Base-by-base conservation (phyloP, 2,888 invertebrate genomes). In the Entomobrya proxima region DNA sequence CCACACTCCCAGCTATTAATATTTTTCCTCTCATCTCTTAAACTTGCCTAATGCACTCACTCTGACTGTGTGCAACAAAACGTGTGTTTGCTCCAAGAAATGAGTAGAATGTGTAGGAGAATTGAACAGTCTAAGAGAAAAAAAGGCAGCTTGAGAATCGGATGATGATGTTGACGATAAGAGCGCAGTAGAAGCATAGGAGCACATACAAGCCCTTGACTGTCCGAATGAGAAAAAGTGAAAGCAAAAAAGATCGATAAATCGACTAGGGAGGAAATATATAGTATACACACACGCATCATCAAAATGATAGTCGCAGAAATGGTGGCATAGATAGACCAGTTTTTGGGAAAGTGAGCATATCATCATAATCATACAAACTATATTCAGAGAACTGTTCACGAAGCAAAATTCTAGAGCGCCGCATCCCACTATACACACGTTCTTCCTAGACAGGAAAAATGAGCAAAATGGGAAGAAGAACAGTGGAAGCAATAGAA, bases 221-320 rank as follows among this genome's bases (percentile, higher is more conserved):
- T 83, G 83, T 83, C 83, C 77, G 58, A 74, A 75, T 44, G 24
- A 35, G 64, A 40, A 67, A 18, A 67, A 50, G 27, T 50, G 52
- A 58, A 67, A 52, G 61, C 18, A 58, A n/a, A 58, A 58, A 37
- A 76, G 83, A 84, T 84, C 84, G 84, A 84, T 84, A 84, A 84
- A 84, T 84, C 84, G 84, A 84, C 84, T 84, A 35, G 37, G 78
- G 35, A 77, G 77, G 21, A 78, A 78, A 77, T 58, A 84, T 77
- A 67, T 67, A 67, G 30, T 37, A 69, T 27, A 58, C 55, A 72
- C 72, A 72, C 72, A 79, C 69, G 82, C 78, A 78, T 78, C 50
- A 50, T 78, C 78, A 78, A 37, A 35, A 61, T 64, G 44, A 44
- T 64, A 44, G 37, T 78, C 1, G 13, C 21, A 35, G 35, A 27